Conservation (phyloP, 2,113 vertebrate species). For the Calypte anna region DNA sequence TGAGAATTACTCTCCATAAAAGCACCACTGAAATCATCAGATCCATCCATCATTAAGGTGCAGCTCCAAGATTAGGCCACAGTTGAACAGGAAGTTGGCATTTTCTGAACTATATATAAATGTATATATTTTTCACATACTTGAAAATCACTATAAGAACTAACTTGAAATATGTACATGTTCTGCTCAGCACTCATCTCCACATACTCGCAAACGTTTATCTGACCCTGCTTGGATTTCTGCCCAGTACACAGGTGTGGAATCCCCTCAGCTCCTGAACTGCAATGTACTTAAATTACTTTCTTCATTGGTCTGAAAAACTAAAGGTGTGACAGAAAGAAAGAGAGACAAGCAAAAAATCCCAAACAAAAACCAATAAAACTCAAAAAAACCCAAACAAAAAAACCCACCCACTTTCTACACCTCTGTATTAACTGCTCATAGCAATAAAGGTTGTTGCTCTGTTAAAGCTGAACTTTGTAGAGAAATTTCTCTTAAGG, state of each 20-base stretch:
- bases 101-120: neutral
- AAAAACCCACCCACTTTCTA: neutral
- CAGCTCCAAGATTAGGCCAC: neutral
- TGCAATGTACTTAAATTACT: neutral
- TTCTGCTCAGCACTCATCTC: neutral
- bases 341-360: neutral
- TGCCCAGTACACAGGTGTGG: accelerated
- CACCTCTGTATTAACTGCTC: neutral
- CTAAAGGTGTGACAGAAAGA: neutral
- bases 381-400: no score
- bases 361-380: neutral
- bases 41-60: neutral
- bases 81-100: neutral
- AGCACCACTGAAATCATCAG: neutral
- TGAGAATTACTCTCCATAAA: neutral
- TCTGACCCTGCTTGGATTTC: neutral
- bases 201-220: neutral
- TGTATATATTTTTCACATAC: neutral
- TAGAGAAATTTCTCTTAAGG: conserved; percentile 12
- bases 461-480: neutral
- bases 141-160: neutral
- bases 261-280: neutral
- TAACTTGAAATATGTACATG: neutral
- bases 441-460: neutral
- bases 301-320: neutral